A percentile compares a stretch with the other conserved stretches of the same genome.
phyloP scores from a whole-genome alignment of 2,888 invertebrate genomes.

The Callinectes sapidus region DNA sequence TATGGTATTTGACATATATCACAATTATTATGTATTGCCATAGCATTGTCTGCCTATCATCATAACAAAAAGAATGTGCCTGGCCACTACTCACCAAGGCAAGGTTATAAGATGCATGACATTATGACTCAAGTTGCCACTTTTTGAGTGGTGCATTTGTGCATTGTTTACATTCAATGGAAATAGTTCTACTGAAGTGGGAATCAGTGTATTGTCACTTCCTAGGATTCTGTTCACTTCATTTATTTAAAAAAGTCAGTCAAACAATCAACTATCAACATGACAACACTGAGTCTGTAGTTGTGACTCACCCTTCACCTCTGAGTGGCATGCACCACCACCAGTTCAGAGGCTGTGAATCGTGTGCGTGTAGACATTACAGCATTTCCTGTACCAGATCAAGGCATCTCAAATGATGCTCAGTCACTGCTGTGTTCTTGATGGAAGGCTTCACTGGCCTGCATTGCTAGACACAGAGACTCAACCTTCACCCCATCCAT shows the following conservation, averaged over 20 bases:
- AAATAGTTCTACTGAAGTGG: neutral
- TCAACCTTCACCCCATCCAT: no score
- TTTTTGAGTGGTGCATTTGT: neutral
- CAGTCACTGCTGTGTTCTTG: neutral
- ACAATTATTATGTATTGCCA: slow-evolving; percentile 18
- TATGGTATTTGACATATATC: slow-evolving; percentile 2
- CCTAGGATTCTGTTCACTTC: neutral
- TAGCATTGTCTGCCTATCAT: slow-evolving; percentile 1
- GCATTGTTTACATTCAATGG: neutral
- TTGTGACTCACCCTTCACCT: neutral
- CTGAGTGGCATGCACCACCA: neutral
- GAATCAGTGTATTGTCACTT: neutral
- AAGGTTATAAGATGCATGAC: neutral
- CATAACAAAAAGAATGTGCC: neutral
- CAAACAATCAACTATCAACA: slow-evolving; percentile 5
- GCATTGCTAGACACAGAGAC: no score
- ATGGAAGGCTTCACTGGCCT: neutral
- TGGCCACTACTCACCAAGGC: neutral
- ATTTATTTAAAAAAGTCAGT: neutral
- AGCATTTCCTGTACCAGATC: neutral
- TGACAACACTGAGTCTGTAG: neutral
- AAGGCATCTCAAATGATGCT: neutral
- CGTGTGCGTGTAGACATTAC: neutral
- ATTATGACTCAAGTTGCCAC: neutral
- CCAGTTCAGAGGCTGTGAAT: neutral